Evolutionary conservation across 2,888 invertebrate genomes (phyloP), one percentile per base, ranked within the genome.

Genomic region (Sesia bembeciformis): DNA sequence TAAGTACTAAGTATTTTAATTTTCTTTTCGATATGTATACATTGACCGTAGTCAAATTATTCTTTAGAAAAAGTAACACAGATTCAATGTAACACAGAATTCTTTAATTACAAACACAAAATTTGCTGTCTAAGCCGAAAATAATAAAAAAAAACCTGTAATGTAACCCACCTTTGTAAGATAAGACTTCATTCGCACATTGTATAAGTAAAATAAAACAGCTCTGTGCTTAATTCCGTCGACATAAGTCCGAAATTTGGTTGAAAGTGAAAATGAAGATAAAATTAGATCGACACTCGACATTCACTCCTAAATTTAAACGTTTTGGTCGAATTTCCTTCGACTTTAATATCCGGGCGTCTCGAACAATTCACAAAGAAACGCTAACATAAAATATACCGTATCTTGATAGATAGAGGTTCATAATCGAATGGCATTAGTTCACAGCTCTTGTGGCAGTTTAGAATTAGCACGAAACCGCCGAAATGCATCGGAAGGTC

Each of bases 401-500:
- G 72, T 76, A 71, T 58, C 53, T 4, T 55, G 51, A 62, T 63
- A 58, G 58, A 23, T 52, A 65, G 70, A 75, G 59, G 68, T 75
- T 66, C 65, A 73, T 61, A 71, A 60, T 66, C 63, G 64, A 64
- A 40, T 39, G 49, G 53, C 42, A 38, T 8, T 51, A 63, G 61
- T 59, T 38, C 42, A 52, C 53, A 54, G 53, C 57, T 49, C 42
- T 51, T 65, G 58, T 64, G 75, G 62, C 76, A 66, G 75, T 85
- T 79, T 62, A 63, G 62, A 65, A 66, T 68, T 66, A 66, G 66
- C 62, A 57, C 60, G 70, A 79, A 86, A 88, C 81, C 81, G 76
- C 89, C 89, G 74, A 89, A 89, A 89, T 89, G 89, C 89, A 89
- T 85, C 82, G 85, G 81, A 83, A 88, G 89, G 87, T 88, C 83